Evolutionary conservation across 2,888 invertebrate genomes (phyloP), one percentile per base, ranked within the genome.

Genomic region (Hyposoter dolosus): DNA sequence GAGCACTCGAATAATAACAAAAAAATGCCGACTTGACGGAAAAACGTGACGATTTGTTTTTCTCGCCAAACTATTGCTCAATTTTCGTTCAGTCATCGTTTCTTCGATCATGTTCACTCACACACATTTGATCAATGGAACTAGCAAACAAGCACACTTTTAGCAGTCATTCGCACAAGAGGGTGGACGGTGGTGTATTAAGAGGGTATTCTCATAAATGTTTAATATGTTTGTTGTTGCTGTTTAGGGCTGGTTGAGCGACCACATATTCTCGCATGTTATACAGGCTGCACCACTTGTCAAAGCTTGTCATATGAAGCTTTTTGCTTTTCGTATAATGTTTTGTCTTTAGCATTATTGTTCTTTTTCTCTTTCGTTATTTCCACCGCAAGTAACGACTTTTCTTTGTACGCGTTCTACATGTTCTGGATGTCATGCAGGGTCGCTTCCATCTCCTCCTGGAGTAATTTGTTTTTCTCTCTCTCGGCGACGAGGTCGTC

Each of bases 401-500:
- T 83, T 84, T 82, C 53, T 86, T 86, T 83, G 65, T 87, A 87
- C 89, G 45, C 93, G 93, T 94, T 96, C 97, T 98, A 99, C 98
- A 99, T 99, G 95, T 98, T 98, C 96, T 99, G 99, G 96, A 99
- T 98, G 96, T 99, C 99, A 96, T 98, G 98, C 96, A 99, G 97
- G 94, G 99, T 98, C 94, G 98, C 97, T 96, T 99, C 99, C 98
- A 99, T 98, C 95, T 99, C 99, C 95, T 98, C 98, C 95, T 98
- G 98, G 95, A 99, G 97, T 95, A 98, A 96, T 96, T 98, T 98
- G 96, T 98, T 98, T 96, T 98, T 98, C 96, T 97, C 98, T 95
- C 98, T 98, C 96, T 98, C 98, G 95, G 96, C 96, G 95, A 98
- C 96, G 95, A 99, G 97, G 95, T 98, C 98, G 96, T 99, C 99